Percentiles rank a stretch among this genome's conserved stretches.
Conservation (phyloP, 64 coral and sea anemone genomes). For the Hydrozoanthus tunicans region DNA sequence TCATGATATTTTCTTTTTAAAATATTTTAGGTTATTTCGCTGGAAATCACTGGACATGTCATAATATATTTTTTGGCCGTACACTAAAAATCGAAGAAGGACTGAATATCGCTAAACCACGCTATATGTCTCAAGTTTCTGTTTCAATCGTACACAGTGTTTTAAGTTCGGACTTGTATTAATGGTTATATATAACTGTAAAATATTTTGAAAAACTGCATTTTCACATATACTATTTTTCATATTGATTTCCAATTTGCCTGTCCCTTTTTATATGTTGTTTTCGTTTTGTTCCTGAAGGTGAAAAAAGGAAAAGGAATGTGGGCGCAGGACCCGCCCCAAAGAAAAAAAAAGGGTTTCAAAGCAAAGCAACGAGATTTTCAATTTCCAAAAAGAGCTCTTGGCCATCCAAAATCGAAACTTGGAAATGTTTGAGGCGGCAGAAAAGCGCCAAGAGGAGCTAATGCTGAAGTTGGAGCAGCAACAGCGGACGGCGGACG, state of each 20-base stretch:
- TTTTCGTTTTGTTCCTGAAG: neutral
- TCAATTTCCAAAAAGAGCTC: slow-evolving; percentile 21
- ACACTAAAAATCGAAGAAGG: too few relatives aligned
- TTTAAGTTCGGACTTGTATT: neutral
- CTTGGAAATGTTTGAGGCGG: slow-evolving; percentile 25
- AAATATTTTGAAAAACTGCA: neutral
- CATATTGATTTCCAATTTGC: neutral
- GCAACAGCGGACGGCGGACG: neutral
- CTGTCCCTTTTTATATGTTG: neutral
- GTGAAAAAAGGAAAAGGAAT: slow-evolving; percentile 8
- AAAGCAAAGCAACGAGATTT: neutral
- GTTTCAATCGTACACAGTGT: too few relatives aligned
- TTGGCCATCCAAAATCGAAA: neutral
- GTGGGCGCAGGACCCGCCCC: neutral
- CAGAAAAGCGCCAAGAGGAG: slow-evolving; percentile 19
- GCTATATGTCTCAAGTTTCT: too few relatives aligned
- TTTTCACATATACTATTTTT: neutral
- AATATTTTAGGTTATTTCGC: too few relatives aligned
- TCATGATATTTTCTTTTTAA: too few relatives aligned
- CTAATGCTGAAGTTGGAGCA: slow-evolving; percentile 27
- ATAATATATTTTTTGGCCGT: too few relatives aligned
- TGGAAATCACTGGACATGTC: too few relatives aligned
- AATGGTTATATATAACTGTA: neutral
- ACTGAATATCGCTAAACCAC: too few relatives aligned
- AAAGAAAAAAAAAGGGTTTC: neutral